Evolutionary conservation across 2,888 invertebrate species (phyloP), one percentile per base, ranked within the genome.

Genomic region (Gnatocerus cornutus): DNA sequence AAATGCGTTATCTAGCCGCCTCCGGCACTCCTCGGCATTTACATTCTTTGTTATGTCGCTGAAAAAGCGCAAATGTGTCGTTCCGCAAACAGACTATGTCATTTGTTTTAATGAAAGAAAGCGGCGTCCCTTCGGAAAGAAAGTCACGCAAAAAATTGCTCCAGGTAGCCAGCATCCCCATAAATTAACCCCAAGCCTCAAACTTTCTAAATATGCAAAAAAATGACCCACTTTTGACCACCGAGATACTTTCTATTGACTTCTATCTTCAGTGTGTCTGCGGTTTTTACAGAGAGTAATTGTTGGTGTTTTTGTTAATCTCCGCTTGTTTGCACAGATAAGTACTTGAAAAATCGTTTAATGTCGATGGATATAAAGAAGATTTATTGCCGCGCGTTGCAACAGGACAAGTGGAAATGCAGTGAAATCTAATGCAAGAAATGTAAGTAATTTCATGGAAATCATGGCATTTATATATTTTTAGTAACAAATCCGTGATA

Each of bases 201-300:
- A 72, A 77, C 81, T 81, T 81, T 81, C 80, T 79, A 79, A 79
- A 79, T 80, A 78, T 78, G 78, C 77, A 80, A 76, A 77, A 81
- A 82, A 81, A 81, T 80, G 80, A 72, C 79, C 81, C 76, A 81
- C 74, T 76, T 79, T 29, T 62, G 39, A 37, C 48, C 52, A 21
- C 68, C 30, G 4, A 52, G 33, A 63, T 29, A 63, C 63, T 68
- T 68, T 63, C 68, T 68, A 68, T 33, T 27, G 29, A 68, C 61
- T 39, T 62, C 58, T 39, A 59, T 27, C 10, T 12, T 53, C 39
- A 10, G 65, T 66, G 46, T 21, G 39, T 55, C 43, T 21, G 21
- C 4, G 21, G 4, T 43, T 43, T 13, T 13, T n/a, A 43, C 43
- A n/a, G 43, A 4, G 33, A 33, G 33, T 33, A 33, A 33, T 33